Base-by-base conservation (phyloP, 2,888 invertebrate species). In the Keiferia lycopersicella region DNA sequence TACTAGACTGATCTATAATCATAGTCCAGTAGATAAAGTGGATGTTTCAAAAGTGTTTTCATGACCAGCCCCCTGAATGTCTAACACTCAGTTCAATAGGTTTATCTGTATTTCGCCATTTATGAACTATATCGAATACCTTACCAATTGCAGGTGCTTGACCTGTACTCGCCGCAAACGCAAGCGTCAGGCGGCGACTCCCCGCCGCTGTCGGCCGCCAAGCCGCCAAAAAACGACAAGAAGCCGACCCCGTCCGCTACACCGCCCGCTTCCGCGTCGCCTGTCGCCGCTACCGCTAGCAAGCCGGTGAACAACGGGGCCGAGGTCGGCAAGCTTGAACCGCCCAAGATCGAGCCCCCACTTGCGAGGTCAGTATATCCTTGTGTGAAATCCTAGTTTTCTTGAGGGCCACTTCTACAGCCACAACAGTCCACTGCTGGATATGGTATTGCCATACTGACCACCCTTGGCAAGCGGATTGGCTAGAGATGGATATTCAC, bases 91-190 rank as follows among this genome's bases (percentile, higher is more conserved):
- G 26, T 26, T 26, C 2, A 26, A 26, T 2, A 26, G 26, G 26
- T 26, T 2, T 26, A 2, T 4, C 26, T 26, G 26, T 26, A 26
- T 26, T 26, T 6, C 6, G 26, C 26, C 6, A 6, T 26, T 26
- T 26, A 26, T 26, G 2, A 26, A 6, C 26, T 26, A 26, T 26
- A 2, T 26, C 26, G 26, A 26, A 26, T 26, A 26, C 26, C 26
- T 26, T 4, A 26, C 26, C 26, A 4, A 12, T 79, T 77, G 0
- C 78, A 95, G 91, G 95, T 95, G 12, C 85, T 99, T 68, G 99
- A 99, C 86, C 90, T 99, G 66, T 99, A 99, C 87, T 96, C 97
- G 0, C 95, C 96, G 73, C 93, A 96, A 68, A 92, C 93, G 61
- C 92, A 94, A 70, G 86, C 90, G 0, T 87, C 93, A 11, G 93